phyloP scores from a whole-genome alignment of 2,888 invertebrate species.

The Campoletis raptor region DNA sequence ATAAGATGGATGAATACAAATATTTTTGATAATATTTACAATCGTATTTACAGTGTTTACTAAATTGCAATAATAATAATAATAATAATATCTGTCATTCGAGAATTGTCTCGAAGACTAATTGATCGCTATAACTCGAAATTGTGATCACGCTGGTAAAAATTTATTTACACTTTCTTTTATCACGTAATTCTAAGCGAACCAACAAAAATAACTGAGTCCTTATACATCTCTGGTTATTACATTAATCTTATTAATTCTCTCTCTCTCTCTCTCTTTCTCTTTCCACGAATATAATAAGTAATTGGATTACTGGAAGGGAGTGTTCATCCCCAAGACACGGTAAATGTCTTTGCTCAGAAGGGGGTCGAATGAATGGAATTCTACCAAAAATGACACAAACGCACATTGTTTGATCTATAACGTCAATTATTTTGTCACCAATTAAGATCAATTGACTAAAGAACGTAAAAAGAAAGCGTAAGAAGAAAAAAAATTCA shows the following conservation, averaged over 20 bases:
- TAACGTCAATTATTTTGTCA: not conserved
- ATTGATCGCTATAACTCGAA: not conserved
- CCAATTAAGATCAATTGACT: not conserved
- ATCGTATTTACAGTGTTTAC: not conserved
- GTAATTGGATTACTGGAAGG: slow-evolving; percentile 37
- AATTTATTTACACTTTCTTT: not conserved
- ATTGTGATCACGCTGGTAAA: not conserved
- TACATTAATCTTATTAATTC: slow-evolving; percentile 11
- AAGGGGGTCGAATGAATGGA: not conserved
- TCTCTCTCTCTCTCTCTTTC: slow-evolving; percentile 30
- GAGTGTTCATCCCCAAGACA: slow-evolving; percentile 12
- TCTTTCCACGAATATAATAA: slow-evolving; percentile 46
- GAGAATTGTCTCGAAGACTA: not conserved
- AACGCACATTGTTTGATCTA: not conserved
- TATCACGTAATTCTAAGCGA: not conserved
- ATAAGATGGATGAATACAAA: too few relatives aligned
- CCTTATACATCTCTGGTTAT: not conserved
- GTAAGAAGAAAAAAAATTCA: not conserved
- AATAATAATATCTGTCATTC: not conserved
- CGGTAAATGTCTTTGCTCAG: not conserved
- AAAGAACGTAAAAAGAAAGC: not conserved
- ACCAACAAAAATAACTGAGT: not conserved
- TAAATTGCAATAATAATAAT: not conserved
- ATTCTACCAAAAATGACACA: not conserved
- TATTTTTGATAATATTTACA: not conserved